Evolutionary conservation across 2,888 invertebrate species (phyloP).

Genomic region (Formica aserva): DNA sequence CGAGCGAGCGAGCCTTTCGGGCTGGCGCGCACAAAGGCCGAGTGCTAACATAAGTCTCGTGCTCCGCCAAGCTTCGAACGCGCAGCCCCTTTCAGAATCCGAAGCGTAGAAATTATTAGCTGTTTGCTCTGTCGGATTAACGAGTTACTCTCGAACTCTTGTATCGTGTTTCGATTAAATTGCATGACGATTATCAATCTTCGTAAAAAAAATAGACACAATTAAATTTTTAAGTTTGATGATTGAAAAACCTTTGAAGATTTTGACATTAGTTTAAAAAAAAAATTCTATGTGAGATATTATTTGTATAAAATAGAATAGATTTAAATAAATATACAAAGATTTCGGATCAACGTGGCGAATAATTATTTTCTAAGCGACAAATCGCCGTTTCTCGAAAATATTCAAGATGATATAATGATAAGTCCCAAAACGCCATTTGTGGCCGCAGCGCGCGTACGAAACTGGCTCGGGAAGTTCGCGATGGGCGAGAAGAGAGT

Average conservation of each 20-base stretch:
- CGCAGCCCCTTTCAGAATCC: not conserved
- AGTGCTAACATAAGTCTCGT: conserved; percentile 61
- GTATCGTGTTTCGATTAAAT: not conserved
- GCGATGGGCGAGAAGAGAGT: not conserved
- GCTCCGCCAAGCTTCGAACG: conserved; percentile 30
- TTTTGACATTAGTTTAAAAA: not conserved
- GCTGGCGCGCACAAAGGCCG: conserved; percentile 59
- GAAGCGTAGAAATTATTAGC: conserved; percentile 28
- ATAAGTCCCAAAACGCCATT: not conserved
- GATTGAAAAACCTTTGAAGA: not conserved
- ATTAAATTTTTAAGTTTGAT: not conserved
- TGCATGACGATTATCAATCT: not conserved
- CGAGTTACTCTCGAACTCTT: conserved; percentile 13
- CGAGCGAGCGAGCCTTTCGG: conserved; percentile 65
- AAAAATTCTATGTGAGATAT: not conserved
- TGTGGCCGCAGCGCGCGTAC: not conserved
- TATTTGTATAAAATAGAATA: not conserved
- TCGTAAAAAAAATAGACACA: not conserved
- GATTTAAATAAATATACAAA: not conserved
- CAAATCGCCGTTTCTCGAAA: not conserved
- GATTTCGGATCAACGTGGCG: not conserved
- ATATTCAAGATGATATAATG: not conserved
- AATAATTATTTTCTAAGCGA: not conserved
- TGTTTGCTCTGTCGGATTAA: conserved; percentile 20
- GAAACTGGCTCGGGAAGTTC: conserved; percentile 31